phyloP scores from a whole-genome alignment of 1,140 invertebrate species.

The Bombus turneri region DNA sequence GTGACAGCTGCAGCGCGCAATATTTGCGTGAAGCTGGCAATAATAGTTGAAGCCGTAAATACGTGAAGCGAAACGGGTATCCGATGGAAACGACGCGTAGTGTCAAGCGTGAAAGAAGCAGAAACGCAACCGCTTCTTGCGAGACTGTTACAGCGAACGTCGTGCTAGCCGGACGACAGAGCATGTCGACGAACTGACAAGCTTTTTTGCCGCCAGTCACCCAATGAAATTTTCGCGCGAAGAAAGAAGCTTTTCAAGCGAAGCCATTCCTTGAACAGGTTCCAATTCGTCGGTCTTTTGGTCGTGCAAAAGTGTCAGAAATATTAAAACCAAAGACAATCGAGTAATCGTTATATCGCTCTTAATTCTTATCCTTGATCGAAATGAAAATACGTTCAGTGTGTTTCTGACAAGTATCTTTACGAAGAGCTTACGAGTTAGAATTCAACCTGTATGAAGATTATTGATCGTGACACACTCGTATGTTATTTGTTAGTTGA shows the following conservation, averaged over 20 bases:
- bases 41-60: conserved; percentile 2
- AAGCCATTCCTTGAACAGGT: no score
- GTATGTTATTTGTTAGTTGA: no score
- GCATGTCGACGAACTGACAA: background rate
- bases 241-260: background rate
- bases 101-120: background rate
- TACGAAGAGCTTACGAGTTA: no score
- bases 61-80: conserved; percentile 6
- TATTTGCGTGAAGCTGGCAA: conserved; percentile 18
- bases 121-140: background rate
- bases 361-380: no score
- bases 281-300: no score
- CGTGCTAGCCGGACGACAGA: background rate
- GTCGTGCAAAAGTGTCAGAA: no score
- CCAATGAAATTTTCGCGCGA: conserved; percentile 17
- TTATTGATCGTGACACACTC: no score
- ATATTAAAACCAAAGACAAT: no score
- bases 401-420: no score
- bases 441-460: no score
- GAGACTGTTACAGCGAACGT: conserved; percentile 12
- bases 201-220: conserved; percentile 6
- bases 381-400: no score
- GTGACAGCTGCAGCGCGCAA: background rate
- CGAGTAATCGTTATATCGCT: no score
- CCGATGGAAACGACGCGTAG: background rate